phyloP scores from a whole-genome alignment of 1,140 invertebrate genomes.

The Drepana arcuata region DNA sequence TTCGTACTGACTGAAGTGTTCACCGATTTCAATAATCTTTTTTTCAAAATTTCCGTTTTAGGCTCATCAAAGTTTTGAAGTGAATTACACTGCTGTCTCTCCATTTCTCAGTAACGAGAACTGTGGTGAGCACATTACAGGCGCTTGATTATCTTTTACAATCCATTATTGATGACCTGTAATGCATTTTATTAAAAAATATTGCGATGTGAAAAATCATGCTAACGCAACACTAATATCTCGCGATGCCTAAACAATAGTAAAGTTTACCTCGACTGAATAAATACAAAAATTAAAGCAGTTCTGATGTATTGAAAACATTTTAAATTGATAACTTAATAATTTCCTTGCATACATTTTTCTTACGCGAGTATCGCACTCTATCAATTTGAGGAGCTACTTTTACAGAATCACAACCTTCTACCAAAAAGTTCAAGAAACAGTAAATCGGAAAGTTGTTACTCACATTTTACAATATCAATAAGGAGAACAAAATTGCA shows the following conservation, averaged over 20 bases:
- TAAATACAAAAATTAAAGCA: conserved; percentile 16
- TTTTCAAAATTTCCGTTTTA: conserved; percentile 68
- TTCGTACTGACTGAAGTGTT: conserved; percentile 34
- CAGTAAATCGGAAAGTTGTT: conserved; percentile 38
- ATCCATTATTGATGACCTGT: conserved; percentile 54
- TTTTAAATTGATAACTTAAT: too few species aligned
- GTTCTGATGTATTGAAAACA: conserved; percentile 1
- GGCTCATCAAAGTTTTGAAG: conserved; percentile 69
- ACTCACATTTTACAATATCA: conserved; percentile 37
- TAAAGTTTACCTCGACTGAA: conserved; percentile 6
- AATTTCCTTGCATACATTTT: conserved; percentile 30
- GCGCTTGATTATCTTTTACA: conserved; percentile 51
- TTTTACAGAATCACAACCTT: conserved; percentile 67
- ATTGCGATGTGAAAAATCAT: conserved; percentile 48
- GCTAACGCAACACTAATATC: conserved; percentile 21
- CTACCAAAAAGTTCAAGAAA: conserved; percentile 64
- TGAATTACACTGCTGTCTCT: conserved; percentile 63
- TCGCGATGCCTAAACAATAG: conserved; percentile 17
- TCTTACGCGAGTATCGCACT: conserved; percentile 61
- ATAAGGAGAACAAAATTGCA: conserved; percentile 23
- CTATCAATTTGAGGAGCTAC: conserved; percentile 66
- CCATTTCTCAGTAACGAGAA: conserved; percentile 54
- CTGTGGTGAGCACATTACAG: conserved; percentile 53
- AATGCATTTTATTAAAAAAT: conserved; percentile 65
- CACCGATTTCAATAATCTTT: conserved; percentile 58